Conservation (phyloP, 2,888 invertebrate species). For the Amiota minor region DNA sequence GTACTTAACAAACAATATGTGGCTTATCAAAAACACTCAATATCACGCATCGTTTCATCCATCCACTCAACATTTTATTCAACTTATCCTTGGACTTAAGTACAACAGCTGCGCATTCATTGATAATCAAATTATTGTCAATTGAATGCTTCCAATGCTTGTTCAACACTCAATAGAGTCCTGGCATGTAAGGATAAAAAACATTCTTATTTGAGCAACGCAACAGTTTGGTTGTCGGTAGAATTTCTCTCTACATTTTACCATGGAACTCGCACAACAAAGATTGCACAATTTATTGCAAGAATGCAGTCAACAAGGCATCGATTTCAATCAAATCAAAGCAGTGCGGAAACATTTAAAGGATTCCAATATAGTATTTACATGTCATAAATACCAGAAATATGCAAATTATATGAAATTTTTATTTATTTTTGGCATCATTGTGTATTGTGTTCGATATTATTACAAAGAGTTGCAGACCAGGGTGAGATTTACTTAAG, state of each 20-base stretch:
- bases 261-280: conserved; percentile 51
- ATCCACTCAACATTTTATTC: too few relatives aligned
- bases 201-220: conserved; percentile 43
- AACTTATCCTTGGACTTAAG: conserved; percentile 29
- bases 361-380: conserved; percentile 26
- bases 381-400: conserved; percentile 35
- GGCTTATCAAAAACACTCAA: conserved; percentile 58
- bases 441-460: conserved; percentile 42
- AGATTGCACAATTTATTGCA: conserved; percentile 51
- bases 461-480: conserved; percentile 58
- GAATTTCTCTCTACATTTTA: conserved; percentile 20
- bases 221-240: neutral
- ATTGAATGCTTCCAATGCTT: conserved; percentile 50
- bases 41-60: neutral
- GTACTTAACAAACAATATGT: conserved; percentile 49
- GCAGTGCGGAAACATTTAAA: conserved; percentile 39
- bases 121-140: conserved; percentile 69
- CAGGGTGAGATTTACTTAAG: conserved; percentile 47
- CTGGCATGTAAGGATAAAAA: conserved; percentile 19
- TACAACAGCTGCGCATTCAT: conserved; percentile 45
- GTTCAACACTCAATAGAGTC: conserved; percentile 33
- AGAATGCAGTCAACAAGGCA: conserved; percentile 39
- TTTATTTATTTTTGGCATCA: conserved; percentile 39
- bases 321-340: conserved; percentile 37
- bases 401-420: conserved; percentile 33